A percentile compares a stretch with the other conserved stretches of the same genome.
Evolutionary conservation across 1,140 invertebrate species (phyloP).

Genomic region (Andrena cerasifolii): DNA sequence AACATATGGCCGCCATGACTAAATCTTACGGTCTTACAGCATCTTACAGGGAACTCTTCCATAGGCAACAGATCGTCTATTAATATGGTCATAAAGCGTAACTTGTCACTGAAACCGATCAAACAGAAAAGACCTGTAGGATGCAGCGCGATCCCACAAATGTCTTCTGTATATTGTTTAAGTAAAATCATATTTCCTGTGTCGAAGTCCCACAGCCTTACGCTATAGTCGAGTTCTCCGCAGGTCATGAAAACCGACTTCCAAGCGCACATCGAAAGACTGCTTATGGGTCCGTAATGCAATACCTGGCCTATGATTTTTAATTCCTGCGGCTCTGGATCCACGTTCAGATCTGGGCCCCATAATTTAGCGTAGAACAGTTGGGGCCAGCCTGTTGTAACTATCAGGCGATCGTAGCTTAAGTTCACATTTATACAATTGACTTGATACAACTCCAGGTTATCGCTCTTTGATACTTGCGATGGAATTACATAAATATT

Average conservation of each 20-base stretch:
- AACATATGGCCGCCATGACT: conserved; percentile 92
- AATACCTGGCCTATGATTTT: conserved; percentile 87
- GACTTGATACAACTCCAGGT: conserved; percentile 80
- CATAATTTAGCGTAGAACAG: conserved; percentile 84
- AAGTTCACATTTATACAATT: conserved; percentile 84
- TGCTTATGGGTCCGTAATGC: conserved; percentile 90
- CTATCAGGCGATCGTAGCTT: conserved; percentile 83
- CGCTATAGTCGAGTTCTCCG: conserved; percentile 89
- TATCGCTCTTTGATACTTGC: conserved; percentile 72
- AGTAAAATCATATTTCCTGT: conserved; percentile 89
- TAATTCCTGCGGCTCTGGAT: conserved; percentile 78
- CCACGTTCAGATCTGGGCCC: conserved; percentile 78
- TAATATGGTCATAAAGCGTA: conserved; percentile 92
- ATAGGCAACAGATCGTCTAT: conserved; percentile 93
- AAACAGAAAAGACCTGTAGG: conserved; percentile 93
- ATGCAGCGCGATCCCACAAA: conserved; percentile 91
- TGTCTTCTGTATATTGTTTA: conserved; percentile 91
- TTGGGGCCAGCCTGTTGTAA: conserved; percentile 86
- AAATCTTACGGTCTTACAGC: conserved; percentile 87
- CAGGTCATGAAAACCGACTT: conserved; percentile 95
- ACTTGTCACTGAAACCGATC: conserved; percentile 94
- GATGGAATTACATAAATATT: conserved; percentile 84
- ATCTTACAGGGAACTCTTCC: conserved; percentile 89
- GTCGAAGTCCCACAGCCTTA: conserved; percentile 95
- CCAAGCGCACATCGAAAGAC: conserved; percentile 91